Base-by-base conservation (phyloP, 2,797 vertebrate species). In the Botia kubotai region DNA sequence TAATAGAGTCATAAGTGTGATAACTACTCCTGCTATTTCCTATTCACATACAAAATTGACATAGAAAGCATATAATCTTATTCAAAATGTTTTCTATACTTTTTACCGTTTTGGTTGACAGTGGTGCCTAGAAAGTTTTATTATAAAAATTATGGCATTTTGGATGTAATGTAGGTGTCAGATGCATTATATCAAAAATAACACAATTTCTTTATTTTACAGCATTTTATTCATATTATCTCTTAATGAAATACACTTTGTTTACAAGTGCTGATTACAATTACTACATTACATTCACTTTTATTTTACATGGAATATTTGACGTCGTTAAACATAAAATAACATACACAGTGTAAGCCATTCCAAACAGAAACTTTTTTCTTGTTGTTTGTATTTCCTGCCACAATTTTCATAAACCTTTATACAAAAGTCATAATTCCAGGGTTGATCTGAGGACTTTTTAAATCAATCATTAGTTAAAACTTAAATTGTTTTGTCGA, bases 221-320 rank as follows among this genome's bases (percentile, higher is more conserved):
- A 83, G 85, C 86, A 86, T 89, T 94, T 94, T 94, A 94, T 93
- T 94, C 72, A 89, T 92, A 91, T 92, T 91, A 89, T 89, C 84
- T 87, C 91, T 89, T 84, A 89, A 92, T 94, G 94, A 95, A 96
- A 95, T 94, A 95, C 93, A 92, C 83, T 90, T 90, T 93, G 90
- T 89, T 92, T 94, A 94, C 92, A 89, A 93, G 94, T 94, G 94
- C 92, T 94, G 94, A 95, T 94, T 92, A 91, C 90, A 94, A 94
- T 93, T 91, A 90, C 90, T 90, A 93, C 91, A 86, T 89, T 95
- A 95, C 95, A 95, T 94, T 95, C 93, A 93, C 88, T 91, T 87
- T 87, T 90, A 92, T 91, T 93, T 90, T 91, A 94, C 92, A 93
- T 87, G 88, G 94, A 92, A 91, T 84, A 82, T 90, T 87, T 87